Evolutionary conservation across 2,113 vertebrate genomes (phyloP).

Genomic region (Dipodomys merriami): DNA sequence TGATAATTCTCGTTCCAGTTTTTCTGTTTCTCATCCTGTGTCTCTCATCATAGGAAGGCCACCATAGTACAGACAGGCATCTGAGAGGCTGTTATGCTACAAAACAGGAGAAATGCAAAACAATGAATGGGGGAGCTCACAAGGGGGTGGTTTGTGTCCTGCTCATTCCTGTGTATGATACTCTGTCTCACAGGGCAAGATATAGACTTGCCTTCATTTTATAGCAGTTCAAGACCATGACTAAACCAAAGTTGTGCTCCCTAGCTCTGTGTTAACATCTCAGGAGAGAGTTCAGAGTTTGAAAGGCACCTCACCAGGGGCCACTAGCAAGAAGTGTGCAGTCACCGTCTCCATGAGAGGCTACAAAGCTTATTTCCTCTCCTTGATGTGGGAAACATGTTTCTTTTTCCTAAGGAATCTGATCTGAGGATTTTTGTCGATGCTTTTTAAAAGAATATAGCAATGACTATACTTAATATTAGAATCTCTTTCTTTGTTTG

Average conservation of each 20-base stretch:
- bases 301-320: neutral
- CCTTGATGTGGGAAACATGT: neutral
- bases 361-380: neutral
- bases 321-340: conserved; percentile 3
- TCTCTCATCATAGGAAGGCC: conserved; percentile 4
- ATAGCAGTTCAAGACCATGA: conserved; percentile 35
- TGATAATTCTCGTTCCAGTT: neutral
- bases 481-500: neutral
- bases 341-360: neutral
- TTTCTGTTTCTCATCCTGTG: neutral
- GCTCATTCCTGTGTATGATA: neutral
- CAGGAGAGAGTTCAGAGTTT: neutral
- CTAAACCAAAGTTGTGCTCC: neutral
- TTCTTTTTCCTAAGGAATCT: neutral
- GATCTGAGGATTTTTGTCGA: neutral
- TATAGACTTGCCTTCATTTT: neutral
- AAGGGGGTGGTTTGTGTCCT: neutral
- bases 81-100: neutral
- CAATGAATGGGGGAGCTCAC: neutral
- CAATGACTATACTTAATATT: neutral
- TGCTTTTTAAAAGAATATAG: neutral
- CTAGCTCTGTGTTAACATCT: neutral
- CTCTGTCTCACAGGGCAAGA: neutral
- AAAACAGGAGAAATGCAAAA: neutral
- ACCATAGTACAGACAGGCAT: neutral